These are phyloP conservation scores for Orientallactaga sibirica DNA, from an alignment of 2,797 vertebrate species.

Conservation along the genomic window DNA sequence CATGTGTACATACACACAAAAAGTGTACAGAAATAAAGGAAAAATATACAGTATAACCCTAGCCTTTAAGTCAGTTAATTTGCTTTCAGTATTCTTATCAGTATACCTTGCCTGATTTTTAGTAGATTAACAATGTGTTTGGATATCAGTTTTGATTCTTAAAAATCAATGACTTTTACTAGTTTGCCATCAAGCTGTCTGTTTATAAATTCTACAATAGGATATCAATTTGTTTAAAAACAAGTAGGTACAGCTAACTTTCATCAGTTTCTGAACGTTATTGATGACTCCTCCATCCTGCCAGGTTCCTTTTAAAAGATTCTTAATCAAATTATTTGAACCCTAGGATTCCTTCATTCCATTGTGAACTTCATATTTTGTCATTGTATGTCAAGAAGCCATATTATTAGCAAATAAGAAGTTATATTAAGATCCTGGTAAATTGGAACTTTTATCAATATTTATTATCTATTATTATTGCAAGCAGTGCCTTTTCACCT, in stretches of 20 bases:
- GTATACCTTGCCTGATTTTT: background rate
- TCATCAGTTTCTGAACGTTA: slow-evolving; percentile 31
- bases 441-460: background rate
- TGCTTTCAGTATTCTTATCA: background rate
- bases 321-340: background rate
- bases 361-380: background rate
- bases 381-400: background rate
- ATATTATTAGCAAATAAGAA: slow-evolving; percentile 19
- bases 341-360: background rate
- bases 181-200: background rate
- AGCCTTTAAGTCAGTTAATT: slow-evolving; percentile 1
- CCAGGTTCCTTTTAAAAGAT: background rate
- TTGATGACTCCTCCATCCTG: background rate
- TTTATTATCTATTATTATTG: background rate
- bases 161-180: background rate
- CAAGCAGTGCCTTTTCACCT: background rate
- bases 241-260: background rate
- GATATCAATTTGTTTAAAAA: background rate
- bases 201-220: background rate
- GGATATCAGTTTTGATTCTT: background rate
- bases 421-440: background rate
- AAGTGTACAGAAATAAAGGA: background rate
- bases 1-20: no score
- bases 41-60: background rate
- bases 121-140: background rate